A percentile compares a stretch with the other conserved stretches of the same genome.
phyloP scores from a whole-genome alignment of 2,797 vertebrate genomes.

The Hoplostethus atlanticus region DNA sequence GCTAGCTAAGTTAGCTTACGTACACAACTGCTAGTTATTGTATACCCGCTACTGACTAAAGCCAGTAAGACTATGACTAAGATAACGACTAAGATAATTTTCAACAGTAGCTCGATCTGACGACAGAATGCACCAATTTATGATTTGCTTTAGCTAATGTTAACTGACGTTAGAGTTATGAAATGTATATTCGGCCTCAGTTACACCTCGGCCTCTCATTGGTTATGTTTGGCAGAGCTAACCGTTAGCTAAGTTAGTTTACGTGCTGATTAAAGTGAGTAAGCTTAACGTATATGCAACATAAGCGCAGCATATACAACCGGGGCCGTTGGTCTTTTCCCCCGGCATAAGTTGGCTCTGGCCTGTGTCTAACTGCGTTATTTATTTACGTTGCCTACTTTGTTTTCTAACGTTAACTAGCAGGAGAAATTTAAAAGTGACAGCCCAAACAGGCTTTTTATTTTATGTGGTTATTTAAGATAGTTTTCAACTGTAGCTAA shows the following conservation, averaged over 20 bases:
- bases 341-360: slow-evolving; percentile 8
- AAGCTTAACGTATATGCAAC: neutral
- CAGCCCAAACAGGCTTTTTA: rapidly evolving
- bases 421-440: rapidly evolving
- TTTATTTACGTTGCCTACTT: slow-evolving; percentile 24
- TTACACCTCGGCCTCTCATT: slow-evolving; percentile 11
- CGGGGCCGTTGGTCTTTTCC: slow-evolving; percentile 11
- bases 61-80: neutral
- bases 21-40: neutral
- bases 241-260: slow-evolving; percentile 19
- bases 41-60: neutral
- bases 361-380: slow-evolving; percentile 55
- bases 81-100: no score
- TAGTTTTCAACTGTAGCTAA: neutral
- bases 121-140: no score
- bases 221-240: slow-evolving; percentile 22
- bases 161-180: slow-evolving; percentile 66
- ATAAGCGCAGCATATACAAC: neutral
- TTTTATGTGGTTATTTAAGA: neutral
- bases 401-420: neutral
- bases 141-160: slow-evolving; percentile 49
- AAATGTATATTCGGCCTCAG: slow-evolving; percentile 31
- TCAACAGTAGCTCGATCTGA: no score
- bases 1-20: neutral
- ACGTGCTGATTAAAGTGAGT: no score